A percentile compares a stretch with the other conserved stretches of the same genome.
Conservation (phyloP, 2,797 vertebrate genomes). For the Rhinophrynus dorsalis region DNA sequence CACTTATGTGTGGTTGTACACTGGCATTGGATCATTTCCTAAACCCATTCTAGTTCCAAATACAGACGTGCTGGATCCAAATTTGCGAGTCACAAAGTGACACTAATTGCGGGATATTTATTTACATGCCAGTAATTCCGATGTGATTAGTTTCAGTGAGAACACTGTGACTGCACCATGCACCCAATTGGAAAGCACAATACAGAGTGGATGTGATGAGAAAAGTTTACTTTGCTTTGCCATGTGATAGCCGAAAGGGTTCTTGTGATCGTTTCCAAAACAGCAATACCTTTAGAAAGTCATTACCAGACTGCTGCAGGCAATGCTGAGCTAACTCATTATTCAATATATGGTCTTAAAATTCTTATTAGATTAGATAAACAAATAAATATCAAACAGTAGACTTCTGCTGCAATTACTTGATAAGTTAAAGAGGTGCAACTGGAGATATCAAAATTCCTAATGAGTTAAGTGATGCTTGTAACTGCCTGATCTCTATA, state of each 20-base stretch:
- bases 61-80: slow-evolving; percentile 18
- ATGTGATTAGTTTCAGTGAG: slow-evolving; percentile 32
- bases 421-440: too few relatives aligned
- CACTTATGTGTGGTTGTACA: slow-evolving; percentile 44
- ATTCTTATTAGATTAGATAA: too few relatives aligned
- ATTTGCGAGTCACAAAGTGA: slow-evolving; percentile 47
- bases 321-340: too few relatives aligned
- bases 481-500: too few relatives aligned
- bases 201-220: background rate
- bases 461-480: too few relatives aligned
- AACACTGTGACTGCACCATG: slow-evolving; percentile 10
- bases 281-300: slow-evolving; percentile 3
- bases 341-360: too few relatives aligned
- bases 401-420: too few relatives aligned
- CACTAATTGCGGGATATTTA: slow-evolving; percentile 40
- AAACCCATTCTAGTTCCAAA: slow-evolving; percentile 32
- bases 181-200: slow-evolving; percentile 25
- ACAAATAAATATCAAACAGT: too few relatives aligned
- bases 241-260: slow-evolving; percentile 3
- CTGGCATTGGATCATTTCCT: slow-evolving; percentile 33
- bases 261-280: slow-evolving; percentile 21
- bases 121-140: slow-evolving; percentile 35
- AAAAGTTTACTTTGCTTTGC: slow-evolving; percentile 26
- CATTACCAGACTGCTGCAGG: slow-evolving; percentile 16
- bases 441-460: too few relatives aligned